Evolutionary conservation across 1,140 invertebrate genomes (phyloP).

Genomic region (Bombyx mori): DNA sequence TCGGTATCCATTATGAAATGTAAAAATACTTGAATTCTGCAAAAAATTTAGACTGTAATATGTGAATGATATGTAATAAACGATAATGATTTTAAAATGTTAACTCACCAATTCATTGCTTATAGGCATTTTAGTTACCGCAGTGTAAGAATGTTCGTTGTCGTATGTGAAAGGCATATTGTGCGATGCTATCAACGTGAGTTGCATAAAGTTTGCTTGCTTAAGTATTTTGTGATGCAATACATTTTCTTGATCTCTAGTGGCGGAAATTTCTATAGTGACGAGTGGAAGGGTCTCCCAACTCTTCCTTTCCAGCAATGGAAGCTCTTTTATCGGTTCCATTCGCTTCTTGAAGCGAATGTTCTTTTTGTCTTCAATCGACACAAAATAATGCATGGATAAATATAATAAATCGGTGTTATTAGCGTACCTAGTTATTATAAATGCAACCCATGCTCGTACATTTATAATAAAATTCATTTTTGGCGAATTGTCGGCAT

Average conservation of each 20-base stretch:
- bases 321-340: slow-evolving; percentile 28
- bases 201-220: slow-evolving; percentile 38
- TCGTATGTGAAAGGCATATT: slow-evolving; percentile 38
- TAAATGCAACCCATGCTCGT: too few relatives aligned
- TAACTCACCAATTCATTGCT: slow-evolving; percentile 33
- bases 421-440: too few relatives aligned
- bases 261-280: slow-evolving; percentile 28
- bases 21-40: slow-evolving; percentile 25
- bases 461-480: too few relatives aligned
- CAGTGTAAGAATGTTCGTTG: slow-evolving; percentile 28
- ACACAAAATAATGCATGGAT: too few relatives aligned
- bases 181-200: slow-evolving; percentile 43
- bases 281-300: slow-evolving; percentile 54
- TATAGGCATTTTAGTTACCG: slow-evolving; percentile 36
- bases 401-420: too few relatives aligned
- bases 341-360: slow-evolving; percentile 36
- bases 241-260: slow-evolving; percentile 26
- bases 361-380: slow-evolving; percentile 32
- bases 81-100: background rate
- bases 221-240: slow-evolving; percentile 33
- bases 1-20: slow-evolving; percentile 31
- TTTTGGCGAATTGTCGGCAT: too few relatives aligned
- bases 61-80: background rate
- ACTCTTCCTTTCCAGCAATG: slow-evolving; percentile 33
- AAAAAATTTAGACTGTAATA: slow-evolving; percentile 6